Base-by-base conservation (phyloP, 2,113 vertebrate genomes). In the Bufo bufo region DNA sequence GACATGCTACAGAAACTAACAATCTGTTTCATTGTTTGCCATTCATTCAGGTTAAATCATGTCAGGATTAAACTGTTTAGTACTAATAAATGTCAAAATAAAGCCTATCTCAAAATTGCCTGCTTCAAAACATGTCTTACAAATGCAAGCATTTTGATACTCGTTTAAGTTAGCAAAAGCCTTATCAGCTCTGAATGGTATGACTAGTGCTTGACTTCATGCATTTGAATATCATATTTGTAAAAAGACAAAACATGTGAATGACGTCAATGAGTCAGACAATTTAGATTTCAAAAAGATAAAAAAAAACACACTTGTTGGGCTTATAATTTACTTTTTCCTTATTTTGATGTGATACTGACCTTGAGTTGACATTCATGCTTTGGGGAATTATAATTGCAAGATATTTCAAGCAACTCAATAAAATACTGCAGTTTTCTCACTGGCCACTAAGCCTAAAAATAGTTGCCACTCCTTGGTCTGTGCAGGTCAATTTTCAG, bases 111-210 rank as follows among this genome's bases (percentile, higher is more conserved):
- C 33, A 81, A n/a, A 81, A 81, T 33, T 59, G n/a, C 4, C 33
- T 59, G 54, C 54, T 61, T 59, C 54, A 81, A 81, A 81, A 61
- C 56, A 61, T 59, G 58, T 81, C 8, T 45, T 3, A 11, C 61
- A 43, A 16, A 59, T 81, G 23, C 8, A 6, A 45, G 3, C 12
- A 8, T 33, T 61, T 61, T 59, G 78, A 81, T 43, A 58, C 8
- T 81, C 45, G 61, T 81, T 81, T 59, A 33, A 81, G 54, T 45
- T 81, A 56, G 61, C 78, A 81, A 14, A 81, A 61, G 17, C 54
- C 78, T 43, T 81, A 81, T 61, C 9, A 81, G 16, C n/a, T 58
- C 54, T 58, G 50, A 33, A 79, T 54, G 20, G 4, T 79, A 7
- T 45, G 58, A 61, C 78, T 58, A 6, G 52, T 58, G 12, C 77